Evolutionary conservation across 2,113 vertebrate genomes (phyloP).

Genomic region (Cyphomyrus discorhynchus): DNA sequence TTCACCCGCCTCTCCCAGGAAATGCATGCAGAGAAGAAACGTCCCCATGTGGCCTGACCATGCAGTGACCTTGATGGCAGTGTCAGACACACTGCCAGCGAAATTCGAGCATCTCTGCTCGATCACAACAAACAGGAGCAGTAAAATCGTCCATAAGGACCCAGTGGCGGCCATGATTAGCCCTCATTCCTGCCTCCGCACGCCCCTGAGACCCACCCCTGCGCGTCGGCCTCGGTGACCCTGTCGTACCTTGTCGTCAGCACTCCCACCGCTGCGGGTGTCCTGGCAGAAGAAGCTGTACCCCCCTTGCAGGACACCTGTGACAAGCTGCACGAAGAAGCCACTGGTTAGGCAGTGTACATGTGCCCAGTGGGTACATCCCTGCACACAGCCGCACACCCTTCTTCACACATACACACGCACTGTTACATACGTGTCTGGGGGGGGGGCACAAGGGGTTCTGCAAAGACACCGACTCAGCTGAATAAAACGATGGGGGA

Average conservation of each 20-base stretch:
- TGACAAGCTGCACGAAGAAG: conserved; percentile 66
- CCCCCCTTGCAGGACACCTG: conserved; percentile 69
- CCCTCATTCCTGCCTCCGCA: neutral
- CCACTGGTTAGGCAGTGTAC: neutral
- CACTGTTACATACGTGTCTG: neutral
- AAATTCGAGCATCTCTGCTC: neutral
- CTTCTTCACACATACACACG: neutral
- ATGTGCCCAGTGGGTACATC: neutral
- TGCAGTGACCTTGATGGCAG: conserved; percentile 1
- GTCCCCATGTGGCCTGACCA: conserved; percentile 33
- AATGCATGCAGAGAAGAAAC: conserved; percentile 31
- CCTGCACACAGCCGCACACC: neutral
- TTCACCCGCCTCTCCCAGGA: conserved; percentile 15
- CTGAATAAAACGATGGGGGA: neutral
- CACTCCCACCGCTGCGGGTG: conserved; percentile 72
- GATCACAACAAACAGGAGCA: neutral
- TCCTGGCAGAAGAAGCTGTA: conserved; percentile 94
- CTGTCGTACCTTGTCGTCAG: conserved; percentile 78
- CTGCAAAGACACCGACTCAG: neutral
- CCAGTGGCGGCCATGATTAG: neutral
- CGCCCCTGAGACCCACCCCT: neutral
- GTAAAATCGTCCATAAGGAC: neutral
- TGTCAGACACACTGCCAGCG: neutral
- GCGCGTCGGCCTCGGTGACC: neutral
- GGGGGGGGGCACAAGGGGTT: neutral